Evolutionary conservation across 30 jellyfish, hydroid and myxozoan species (phyloP).

Genomic region (Hydractinia echinata): DNA sequence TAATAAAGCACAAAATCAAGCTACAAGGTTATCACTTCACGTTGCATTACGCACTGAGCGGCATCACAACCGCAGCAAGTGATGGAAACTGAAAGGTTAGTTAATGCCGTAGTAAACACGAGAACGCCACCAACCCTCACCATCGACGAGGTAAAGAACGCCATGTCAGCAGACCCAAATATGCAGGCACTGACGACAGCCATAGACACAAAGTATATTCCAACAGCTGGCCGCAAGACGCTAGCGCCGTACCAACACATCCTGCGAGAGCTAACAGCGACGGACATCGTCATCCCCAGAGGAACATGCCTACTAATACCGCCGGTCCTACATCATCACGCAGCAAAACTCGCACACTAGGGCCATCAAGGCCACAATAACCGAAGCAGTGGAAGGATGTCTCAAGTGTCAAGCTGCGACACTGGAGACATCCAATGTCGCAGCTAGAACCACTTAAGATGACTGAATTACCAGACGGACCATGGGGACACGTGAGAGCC

Average conservation of each 20-base stretch:
- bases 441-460: constrained; percentile 10
- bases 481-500: constrained; percentile 12
- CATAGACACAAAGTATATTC: neutral
- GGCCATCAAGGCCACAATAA: no score
- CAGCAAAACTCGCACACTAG: constrained; percentile 1
- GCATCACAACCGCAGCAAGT: neutral
- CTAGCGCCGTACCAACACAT: no score
- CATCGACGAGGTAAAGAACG: neutral
- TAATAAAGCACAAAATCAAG: constrained; percentile 21
- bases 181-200: no score
- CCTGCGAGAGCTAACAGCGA: no score
- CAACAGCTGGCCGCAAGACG: neutral
- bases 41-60: constrained; percentile 23
- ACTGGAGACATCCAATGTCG: neutral
- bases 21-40: constrained; percentile 37
- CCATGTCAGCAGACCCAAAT: no score
- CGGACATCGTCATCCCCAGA: neutral
- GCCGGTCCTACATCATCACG: neutral
- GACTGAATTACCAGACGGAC: neutral
- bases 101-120: neutral
- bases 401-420: constrained; percentile 3
- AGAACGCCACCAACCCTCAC: neutral
- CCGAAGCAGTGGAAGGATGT: neutral
- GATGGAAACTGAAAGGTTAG: neutral
- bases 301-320: neutral